Conservation (phyloP, 2,113 vertebrate genomes). For the Crotalus viridis region DNA sequence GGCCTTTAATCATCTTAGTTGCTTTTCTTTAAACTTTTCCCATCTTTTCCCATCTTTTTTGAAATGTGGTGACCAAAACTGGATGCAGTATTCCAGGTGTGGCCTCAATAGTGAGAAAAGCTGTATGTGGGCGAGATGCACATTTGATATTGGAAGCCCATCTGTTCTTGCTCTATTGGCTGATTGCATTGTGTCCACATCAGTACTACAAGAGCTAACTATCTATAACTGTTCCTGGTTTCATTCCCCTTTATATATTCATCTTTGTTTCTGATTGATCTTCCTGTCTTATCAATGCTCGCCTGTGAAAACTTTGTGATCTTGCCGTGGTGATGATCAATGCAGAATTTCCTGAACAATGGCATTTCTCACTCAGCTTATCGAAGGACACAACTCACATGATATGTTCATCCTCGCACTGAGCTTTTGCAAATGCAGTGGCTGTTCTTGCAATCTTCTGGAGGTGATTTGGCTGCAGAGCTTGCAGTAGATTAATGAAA, state of each 20-base stretch:
- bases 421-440: neutral
- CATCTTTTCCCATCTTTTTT: too few species aligned
- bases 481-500: neutral
- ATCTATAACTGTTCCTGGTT: neutral
- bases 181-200: neutral
- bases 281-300: neutral
- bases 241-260: neutral
- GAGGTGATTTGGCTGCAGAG: neutral
- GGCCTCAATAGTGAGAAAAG: neutral
- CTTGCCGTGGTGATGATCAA: neutral
- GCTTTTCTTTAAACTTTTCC: too few species aligned
- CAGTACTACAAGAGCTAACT: neutral
- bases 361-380: neutral
- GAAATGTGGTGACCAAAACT: too few species aligned
- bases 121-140: neutral
- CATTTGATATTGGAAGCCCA: neutral
- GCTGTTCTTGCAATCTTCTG: neutral
- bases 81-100: too few species aligned
- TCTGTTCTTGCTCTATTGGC: neutral
- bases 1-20: too few species aligned
- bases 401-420: neutral
- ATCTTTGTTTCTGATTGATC: neutral
- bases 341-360: neutral
- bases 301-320: neutral
- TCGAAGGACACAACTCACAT: neutral